Base-by-base conservation (phyloP, 2,113 vertebrate genomes). In the Phylloscopus trochilus region DNA sequence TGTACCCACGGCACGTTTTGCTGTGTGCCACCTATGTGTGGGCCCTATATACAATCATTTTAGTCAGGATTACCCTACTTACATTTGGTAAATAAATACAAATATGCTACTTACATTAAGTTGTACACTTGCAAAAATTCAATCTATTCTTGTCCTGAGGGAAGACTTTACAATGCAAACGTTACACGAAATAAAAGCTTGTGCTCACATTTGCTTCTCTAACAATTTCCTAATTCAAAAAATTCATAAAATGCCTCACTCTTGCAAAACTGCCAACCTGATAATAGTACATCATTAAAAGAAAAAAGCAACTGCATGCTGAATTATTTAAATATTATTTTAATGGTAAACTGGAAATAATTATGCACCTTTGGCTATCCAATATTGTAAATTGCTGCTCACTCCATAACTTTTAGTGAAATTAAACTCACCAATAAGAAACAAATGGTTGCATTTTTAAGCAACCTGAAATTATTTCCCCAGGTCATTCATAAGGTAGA, bases 381-480 rank as follows among this genome's bases (percentile, higher is more conserved):
- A 83, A 7, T 66, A 82, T 55, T 83, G 83, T 37, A 92, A 87
- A 66, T 77, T 83, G 92, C 93, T 88, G 84, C 69, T 84, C 58
- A 41, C 72, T 84, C 56, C 63, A n/a, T 96, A 91, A 95, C 79
- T 85, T 80, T 77, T 92, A 70, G 72, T 93, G 76, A 95, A 91
- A 88, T 87, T 90, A 83, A 97, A 95, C 63, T 94, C 59, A 7
- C 83, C 85, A 95, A 64, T 74, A 95, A 95, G 91, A 97, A 94
- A 90, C 52, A 82, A 97, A 94, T 76, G 84, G 72, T 37, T 95
- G 83, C 58, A 41, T 95, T 96, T 95, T 95, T 93, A 96, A 93
- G 90, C 87, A 96, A 96, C 56, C 78, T 76, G 64, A 95, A 95
- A 97, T 95, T 83, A 97, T 95, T 97, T 96, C 95, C 95, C 64